phyloP scores from a whole-genome alignment of 2,888 invertebrate species.

The Oegoconia quadripuncta region DNA sequence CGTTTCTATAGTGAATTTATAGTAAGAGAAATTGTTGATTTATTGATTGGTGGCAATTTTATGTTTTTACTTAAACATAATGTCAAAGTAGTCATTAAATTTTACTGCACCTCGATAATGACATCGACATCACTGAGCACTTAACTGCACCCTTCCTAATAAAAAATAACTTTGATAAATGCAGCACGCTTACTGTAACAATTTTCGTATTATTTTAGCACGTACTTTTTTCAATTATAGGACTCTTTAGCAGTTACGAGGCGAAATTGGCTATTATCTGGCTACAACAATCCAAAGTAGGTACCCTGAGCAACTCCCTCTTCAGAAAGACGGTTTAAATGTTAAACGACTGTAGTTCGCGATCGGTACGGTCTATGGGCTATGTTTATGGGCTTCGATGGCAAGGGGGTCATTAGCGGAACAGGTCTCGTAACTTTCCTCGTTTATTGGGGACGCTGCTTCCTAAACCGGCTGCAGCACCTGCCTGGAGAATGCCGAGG shows the following conservation, averaged over 20 bases:
- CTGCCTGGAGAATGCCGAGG: slow-evolving; percentile 39
- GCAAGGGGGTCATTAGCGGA: slow-evolving; percentile 36
- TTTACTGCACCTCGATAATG: background rate
- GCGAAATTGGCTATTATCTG: slow-evolving; percentile 1
- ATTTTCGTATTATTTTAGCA: background rate
- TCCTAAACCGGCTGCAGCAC: slow-evolving; percentile 50
- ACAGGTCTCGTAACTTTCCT: slow-evolving; percentile 50
- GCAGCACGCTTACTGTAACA: background rate
- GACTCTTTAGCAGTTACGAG: slow-evolving; percentile 1
- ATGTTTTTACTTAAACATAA: background rate
- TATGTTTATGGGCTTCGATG: slow-evolving; percentile 2
- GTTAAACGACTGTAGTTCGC: background rate
- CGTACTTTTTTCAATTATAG: background rate
- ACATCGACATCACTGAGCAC: too few relatives aligned
- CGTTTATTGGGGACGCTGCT: slow-evolving; percentile 41
- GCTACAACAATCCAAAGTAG: background rate
- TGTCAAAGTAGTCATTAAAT: background rate
- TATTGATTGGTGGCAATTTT: background rate
- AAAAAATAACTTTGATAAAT: background rate
- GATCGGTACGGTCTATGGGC: background rate
- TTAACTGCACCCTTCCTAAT: background rate
- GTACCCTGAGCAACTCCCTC: background rate
- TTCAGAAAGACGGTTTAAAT: background rate
- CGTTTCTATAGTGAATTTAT: too few relatives aligned
- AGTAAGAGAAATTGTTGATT: too few relatives aligned